Percentiles rank a stretch among this genome's conserved stretches.
These are phyloP conservation scores for Eudemis profundana DNA, from an alignment of 2,888 invertebrate species.

Conservation along the genomic window DNA sequence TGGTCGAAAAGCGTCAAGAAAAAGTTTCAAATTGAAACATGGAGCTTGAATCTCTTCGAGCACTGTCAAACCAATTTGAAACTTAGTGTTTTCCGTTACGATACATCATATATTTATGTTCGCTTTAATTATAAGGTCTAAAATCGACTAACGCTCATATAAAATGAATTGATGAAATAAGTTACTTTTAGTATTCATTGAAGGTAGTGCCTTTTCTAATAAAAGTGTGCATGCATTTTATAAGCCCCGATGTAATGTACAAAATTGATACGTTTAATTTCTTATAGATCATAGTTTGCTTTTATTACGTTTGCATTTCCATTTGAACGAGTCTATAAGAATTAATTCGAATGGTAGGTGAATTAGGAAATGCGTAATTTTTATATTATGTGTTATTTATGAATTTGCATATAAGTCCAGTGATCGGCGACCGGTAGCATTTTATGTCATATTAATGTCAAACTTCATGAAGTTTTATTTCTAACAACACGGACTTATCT, in stretches of 20 bases:
- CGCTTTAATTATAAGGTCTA: slow-evolving; percentile 42
- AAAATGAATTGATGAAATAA: slow-evolving; percentile 44
- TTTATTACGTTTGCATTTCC: slow-evolving; percentile 64
- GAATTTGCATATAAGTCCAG: too few species aligned
- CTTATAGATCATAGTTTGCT: slow-evolving; percentile 53
- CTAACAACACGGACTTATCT: too few species aligned
- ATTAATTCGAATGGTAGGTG: slow-evolving; percentile 47
- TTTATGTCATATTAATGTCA: too few species aligned
- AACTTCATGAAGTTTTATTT: too few species aligned
- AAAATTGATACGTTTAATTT: slow-evolving; percentile 55
- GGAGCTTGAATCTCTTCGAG: slow-evolving; percentile 8
- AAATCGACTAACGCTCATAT: slow-evolving; percentile 45
- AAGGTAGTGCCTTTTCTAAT: slow-evolving; percentile 67
- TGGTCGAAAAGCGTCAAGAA: not conserved
- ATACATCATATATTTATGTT: slow-evolving; percentile 41
- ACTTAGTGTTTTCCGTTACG: slow-evolving; percentile 29
- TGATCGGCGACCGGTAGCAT: too few species aligned
- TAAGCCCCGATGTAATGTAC: slow-evolving; percentile 54
- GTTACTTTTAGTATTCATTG: slow-evolving; percentile 45
- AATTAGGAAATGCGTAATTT: slow-evolving; percentile 22
- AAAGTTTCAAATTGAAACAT: not conserved
- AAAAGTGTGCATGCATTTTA: slow-evolving; percentile 64
- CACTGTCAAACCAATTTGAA: slow-evolving; percentile 28
- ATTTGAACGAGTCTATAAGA: slow-evolving; percentile 34
- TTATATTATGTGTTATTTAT: slow-evolving; percentile 23